These are phyloP conservation scores for Lucinisca nassula DNA, from an alignment of 2,888 invertebrate species.

Conservation along the genomic window DNA sequence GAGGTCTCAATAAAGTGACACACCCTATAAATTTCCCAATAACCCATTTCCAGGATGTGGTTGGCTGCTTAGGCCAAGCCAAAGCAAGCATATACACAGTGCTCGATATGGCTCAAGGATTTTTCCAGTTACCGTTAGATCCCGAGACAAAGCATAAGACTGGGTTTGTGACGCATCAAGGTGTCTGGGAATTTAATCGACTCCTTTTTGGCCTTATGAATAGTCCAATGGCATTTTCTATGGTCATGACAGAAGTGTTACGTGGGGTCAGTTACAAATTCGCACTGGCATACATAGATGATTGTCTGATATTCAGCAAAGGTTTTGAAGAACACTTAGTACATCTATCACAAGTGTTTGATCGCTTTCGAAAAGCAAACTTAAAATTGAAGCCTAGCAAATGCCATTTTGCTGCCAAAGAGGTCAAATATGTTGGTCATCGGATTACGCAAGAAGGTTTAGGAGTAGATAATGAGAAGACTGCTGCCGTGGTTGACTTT, in stretches of 20 bases:
- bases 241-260: slow-evolving; percentile 62
- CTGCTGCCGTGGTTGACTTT: slow-evolving; percentile 23
- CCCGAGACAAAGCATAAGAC: slow-evolving; percentile 52
- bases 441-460: slow-evolving; percentile 59
- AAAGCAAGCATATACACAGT: slow-evolving; percentile 41
- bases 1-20: slow-evolving; percentile 57
- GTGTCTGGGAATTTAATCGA: slow-evolving; percentile 56
- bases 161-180: slow-evolving; percentile 63
- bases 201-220: slow-evolving; percentile 69
- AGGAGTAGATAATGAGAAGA: slow-evolving; percentile 50
- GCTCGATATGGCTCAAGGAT: slow-evolving; percentile 61
- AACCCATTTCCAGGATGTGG: slow-evolving; percentile 53
- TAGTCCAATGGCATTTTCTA: slow-evolving; percentile 48
- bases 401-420: slow-evolving; percentile 57
- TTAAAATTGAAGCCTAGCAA: slow-evolving; percentile 65
- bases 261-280: slow-evolving; percentile 65
- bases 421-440: slow-evolving; percentile 68
- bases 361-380: slow-evolving; percentile 57
- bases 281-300: slow-evolving; percentile 69
- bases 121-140: slow-evolving; percentile 63
- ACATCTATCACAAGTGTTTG: slow-evolving; percentile 59
- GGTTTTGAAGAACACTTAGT: slow-evolving; percentile 60
- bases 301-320: slow-evolving; percentile 56
- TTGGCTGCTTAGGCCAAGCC: slow-evolving; percentile 52
- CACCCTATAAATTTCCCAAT: slow-evolving; percentile 57